Base-by-base conservation (phyloP, 2,113 vertebrate genomes). In the Octodon degus region DNA sequence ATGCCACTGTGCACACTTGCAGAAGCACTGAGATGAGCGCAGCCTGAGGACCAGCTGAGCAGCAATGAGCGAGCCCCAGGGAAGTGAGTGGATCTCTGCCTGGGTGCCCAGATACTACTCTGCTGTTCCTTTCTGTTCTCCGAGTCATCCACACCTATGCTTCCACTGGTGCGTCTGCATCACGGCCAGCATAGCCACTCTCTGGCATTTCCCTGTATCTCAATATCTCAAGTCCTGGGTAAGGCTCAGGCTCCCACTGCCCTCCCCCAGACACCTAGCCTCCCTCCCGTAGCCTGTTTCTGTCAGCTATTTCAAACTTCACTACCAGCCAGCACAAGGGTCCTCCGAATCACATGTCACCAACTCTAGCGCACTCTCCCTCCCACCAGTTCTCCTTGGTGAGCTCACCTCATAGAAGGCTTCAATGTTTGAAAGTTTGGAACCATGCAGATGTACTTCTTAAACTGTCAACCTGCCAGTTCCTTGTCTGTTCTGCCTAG, bases 141-240 rank as follows among this genome's bases (percentile, higher is more conserved):
- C 32, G 62, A 34, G 60, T 62, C 16, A 9, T 27, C 9, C 2
- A 24, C 20, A 55, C 32, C 20, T 24, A 24, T 27, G 67, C 19
- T 74, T 90, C 53, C 37, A 72, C 8, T 24, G 11, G 30, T 40
- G 84, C 3, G 20, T 74, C 17, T 34, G 13, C 20, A 2, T 63
- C 13, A 2, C 9, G n/a, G 3, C 22, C 11, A 63, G 34, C 7
- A 30, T 17, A 86, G 81, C 72, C 60, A n/a, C 47, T 12, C 12
- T 53, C n/a, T 1, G 7, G 24, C 50, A 50, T 20, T 2, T 4
- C 68, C 84, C 37, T 53, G 0, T 4, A 4, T 60, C 10, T 2
- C 27, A 86, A 17, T 19, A 58, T 62, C 47, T 86, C 58, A 77
- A 58, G 93, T 77, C 43, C 37, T 40, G 27, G 9, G 14, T 27